Conservation (phyloP, 2,113 vertebrate species). For the Ammospiza nelsoni region DNA sequence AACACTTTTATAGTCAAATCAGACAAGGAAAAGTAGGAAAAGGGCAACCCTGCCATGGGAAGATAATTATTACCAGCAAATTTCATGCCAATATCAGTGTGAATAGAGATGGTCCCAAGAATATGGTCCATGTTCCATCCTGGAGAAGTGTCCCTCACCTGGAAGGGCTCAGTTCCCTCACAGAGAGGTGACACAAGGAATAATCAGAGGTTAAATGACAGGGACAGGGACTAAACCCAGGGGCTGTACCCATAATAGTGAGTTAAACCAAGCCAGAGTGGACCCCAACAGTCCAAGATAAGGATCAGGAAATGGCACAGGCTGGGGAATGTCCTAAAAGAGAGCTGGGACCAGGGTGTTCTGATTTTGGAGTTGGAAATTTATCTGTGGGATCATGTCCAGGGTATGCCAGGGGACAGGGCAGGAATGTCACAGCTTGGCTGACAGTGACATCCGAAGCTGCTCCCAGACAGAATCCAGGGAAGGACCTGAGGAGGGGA, state of each 20-base stretch:
- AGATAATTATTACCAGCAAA: neutral
- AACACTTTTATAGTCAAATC: neutral
- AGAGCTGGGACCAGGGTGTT: neutral
- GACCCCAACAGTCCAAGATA: neutral
- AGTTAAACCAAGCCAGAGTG: neutral
- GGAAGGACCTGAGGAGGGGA: neutral
- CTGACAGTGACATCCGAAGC: neutral
- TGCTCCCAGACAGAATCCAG: neutral
- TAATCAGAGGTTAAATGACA: neutral
- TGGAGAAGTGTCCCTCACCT: neutral
- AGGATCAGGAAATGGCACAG: neutral
- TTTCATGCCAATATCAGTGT: neutral
- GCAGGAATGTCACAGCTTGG: neutral
- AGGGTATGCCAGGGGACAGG: neutral
- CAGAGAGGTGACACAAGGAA: neutral
- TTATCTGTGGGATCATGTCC: neutral
- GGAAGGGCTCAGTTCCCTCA: neutral
- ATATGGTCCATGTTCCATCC: neutral
- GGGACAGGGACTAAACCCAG: neutral
- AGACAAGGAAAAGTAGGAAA: neutral
- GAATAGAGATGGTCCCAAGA: neutral
- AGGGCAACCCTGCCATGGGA: neutral
- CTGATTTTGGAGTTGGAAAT: neutral
- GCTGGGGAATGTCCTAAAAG: neutral
- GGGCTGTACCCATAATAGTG: fast-evolving